Evolutionary conservation across 2,888 invertebrate genomes (phyloP), one percentile per base, ranked within the genome.

Genomic region (Cephonodes hylas): DNA sequence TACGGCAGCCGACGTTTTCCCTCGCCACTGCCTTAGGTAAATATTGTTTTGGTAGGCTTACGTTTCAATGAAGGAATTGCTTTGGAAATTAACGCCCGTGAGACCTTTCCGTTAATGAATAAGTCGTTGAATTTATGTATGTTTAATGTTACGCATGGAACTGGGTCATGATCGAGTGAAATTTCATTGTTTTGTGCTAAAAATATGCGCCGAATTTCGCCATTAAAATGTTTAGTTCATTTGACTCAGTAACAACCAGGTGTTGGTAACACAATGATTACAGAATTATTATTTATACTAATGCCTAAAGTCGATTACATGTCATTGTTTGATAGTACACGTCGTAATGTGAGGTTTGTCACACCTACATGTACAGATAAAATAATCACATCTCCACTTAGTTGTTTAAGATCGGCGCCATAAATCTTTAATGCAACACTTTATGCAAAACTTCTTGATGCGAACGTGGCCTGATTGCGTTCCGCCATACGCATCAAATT

Each of bases 31-130:
- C 66, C 69, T 70, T 69, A 67, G 64, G 67, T 83, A 82, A 80
- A 81, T 81, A 83, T 81, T 76, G 76, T 77, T 81, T 72, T 71
- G 70, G 70, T 67, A 69, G 71, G 74, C 74, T 75, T 76, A 73
- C 73, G 74, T 77, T 76, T 82, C 74, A 79, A 78, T 81, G 75
- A 77, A 69, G 77, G 71, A 71, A 78, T 79, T 76, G 74, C 74
- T 80, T 75, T 72, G 73, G 66, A 73, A 74, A 74, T 80, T 79
- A 71, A 75, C 72, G 75, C 74, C 66, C 65, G 53, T 53, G 70
- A 64, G 62, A 72, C 68, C 68, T 75, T 70, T 67, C 64, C 66
- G 68, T 62, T 71, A 72, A 69, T 74, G 70, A 76, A 75, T 66
- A 68, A 72, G 66, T 68, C 64, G 66, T 42, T 57, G 56, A 38